Conservation (phyloP, 2,797 vertebrate species). For the Pseudotriccus pelzelni region DNA sequence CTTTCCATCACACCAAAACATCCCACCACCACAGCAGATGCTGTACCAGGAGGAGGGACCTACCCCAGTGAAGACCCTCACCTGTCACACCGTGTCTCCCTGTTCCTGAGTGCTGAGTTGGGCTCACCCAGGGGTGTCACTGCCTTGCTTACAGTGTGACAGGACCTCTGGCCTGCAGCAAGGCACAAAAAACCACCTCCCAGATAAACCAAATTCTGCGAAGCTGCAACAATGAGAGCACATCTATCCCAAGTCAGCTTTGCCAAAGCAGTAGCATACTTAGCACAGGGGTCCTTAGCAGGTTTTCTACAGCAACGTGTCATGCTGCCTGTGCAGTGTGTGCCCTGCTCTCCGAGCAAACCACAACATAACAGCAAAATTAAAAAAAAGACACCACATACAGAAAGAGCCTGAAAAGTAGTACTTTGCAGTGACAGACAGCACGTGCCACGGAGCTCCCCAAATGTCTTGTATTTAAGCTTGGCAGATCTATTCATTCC, state of each 20-base stretch:
- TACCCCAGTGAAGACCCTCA: not conserved
- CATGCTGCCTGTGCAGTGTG: not conserved
- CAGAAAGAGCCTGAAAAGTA: not conserved
- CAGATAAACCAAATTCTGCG: not conserved
- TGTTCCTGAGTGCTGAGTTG: fast-evolving
- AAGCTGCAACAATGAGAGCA: not conserved
- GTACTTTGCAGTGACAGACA: not conserved
- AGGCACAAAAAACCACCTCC: not conserved
- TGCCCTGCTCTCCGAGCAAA: not conserved
- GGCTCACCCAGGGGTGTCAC: fast-evolving
- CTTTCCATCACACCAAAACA: not conserved
- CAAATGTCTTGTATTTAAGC: not conserved
- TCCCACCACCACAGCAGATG: not conserved
- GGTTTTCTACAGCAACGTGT: not conserved
- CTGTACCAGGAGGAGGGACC: not conserved
- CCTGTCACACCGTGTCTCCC: not conserved
- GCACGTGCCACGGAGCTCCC: not conserved
- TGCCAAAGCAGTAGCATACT: not conserved
- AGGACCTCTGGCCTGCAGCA: not conserved
- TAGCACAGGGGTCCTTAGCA: not conserved
- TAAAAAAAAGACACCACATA: not conserved
- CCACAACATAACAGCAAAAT: not conserved
- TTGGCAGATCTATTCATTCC: not conserved
- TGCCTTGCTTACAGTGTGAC: not conserved
- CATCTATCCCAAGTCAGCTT: not conserved